phyloP scores from a whole-genome alignment of 2,888 invertebrate genomes.

The Epirrhoe alternata region DNA sequence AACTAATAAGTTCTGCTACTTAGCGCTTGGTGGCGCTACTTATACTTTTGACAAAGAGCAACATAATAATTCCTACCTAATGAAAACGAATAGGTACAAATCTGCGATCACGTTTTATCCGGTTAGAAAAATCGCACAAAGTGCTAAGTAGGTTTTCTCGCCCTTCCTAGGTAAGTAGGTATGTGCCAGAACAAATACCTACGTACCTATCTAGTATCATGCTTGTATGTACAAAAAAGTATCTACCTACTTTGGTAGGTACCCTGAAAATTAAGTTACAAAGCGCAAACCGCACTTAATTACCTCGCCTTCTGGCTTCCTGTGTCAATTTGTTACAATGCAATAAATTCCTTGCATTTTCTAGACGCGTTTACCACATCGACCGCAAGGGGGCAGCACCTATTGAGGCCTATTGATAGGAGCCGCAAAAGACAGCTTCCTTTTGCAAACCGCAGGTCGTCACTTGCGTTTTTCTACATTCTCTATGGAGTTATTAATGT shows the following conservation, averaged over 20 bases:
- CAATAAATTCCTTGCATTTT: constrained; percentile 65
- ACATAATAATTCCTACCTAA: too few relatives aligned
- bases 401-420: constrained; percentile 55
- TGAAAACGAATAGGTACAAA: too few relatives aligned
- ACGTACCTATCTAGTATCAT: too few relatives aligned
- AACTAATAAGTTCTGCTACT: constrained; percentile 28
- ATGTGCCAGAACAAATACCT: too few relatives aligned
- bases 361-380: constrained; percentile 64
- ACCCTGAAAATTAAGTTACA: constrained; percentile 20
- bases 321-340: constrained; percentile 39
- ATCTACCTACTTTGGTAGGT: too few relatives aligned
- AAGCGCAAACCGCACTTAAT: constrained; percentile 30
- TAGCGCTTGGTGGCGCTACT: constrained; percentile 26
- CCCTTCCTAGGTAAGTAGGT: too few relatives aligned
- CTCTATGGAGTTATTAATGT: constrained; percentile 77
- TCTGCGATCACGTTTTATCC: too few relatives aligned
- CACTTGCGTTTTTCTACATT: constrained; percentile 62
- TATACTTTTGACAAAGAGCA: too few relatives aligned
- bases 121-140: too few relatives aligned
- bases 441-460: constrained; percentile 70
- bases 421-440: constrained; percentile 56
- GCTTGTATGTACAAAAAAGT: too few relatives aligned
- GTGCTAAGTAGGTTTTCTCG: too few relatives aligned
- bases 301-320: constrained; percentile 33
- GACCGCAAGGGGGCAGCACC: constrained; percentile 68